Conservation (phyloP, 2,113 vertebrate genomes). For the Corythornis madagascariensis region DNA sequence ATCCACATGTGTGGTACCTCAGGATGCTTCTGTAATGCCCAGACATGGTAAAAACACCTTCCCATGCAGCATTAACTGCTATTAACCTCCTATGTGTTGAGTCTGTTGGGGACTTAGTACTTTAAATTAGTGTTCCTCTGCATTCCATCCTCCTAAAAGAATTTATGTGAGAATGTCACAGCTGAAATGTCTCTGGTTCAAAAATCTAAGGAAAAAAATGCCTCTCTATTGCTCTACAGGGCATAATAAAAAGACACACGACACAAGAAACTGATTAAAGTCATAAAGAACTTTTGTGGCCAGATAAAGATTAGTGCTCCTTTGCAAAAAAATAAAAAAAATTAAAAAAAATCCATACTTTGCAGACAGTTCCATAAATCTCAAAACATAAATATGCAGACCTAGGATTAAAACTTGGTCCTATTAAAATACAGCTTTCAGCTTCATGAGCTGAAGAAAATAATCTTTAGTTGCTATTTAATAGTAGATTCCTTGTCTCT, state of each 20-base stretch:
- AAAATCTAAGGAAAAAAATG: neutral
- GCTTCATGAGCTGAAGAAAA: neutral
- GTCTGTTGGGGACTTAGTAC: neutral
- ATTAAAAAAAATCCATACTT: neutral
- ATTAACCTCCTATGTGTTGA: neutral
- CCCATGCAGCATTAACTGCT: neutral
- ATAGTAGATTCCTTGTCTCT: neutral
- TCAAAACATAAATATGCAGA: slow-evolving; percentile 7
- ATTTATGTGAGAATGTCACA: neutral
- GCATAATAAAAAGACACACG: neutral
- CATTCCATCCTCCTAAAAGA: neutral
- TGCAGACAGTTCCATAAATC: slow-evolving; percentile 1
- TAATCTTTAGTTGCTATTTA: neutral
- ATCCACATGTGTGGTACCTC: neutral
- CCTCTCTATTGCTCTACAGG: neutral
- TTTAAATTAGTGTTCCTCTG: neutral
- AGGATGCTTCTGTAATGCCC: neutral
- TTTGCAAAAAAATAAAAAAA: neutral
- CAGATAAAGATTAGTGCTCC: neutral
- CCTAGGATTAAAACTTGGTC: neutral
- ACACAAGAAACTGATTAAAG: slow-evolving; percentile 11
- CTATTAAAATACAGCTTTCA: neutral
- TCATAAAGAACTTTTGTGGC: slow-evolving; percentile 2
- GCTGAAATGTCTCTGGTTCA: neutral
- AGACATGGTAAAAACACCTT: neutral